Evolutionary conservation across 1,140 invertebrate genomes (phyloP).

Genomic region (Euwallacea similis): DNA sequence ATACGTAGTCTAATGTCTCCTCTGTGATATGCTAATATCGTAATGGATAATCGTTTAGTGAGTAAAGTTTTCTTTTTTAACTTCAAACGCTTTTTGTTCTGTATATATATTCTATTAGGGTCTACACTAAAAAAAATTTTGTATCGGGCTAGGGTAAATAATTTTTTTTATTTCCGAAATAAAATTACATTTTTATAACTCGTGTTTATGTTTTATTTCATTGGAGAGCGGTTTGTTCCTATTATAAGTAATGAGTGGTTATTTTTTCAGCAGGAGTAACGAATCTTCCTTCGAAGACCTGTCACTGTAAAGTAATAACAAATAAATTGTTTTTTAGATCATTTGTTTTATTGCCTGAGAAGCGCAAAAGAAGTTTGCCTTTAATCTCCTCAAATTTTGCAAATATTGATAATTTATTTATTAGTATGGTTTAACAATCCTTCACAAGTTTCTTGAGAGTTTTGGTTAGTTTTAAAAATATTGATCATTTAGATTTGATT

Average conservation of each 20-base stretch:
- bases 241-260: constrained; percentile 1
- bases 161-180: constrained; percentile 8
- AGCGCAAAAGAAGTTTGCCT: no score
- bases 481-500: no score
- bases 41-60: background rate
- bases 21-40: no score
- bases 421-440: no score
- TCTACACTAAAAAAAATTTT: background rate
- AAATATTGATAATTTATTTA: no score
- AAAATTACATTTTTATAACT: constrained; percentile 21
- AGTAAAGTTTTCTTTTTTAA: background rate
- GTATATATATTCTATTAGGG: background rate
- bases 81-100: background rate
- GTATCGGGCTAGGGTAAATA: background rate
- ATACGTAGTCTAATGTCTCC: no score
- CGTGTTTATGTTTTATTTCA: constrained; percentile 22
- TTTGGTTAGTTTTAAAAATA: no score
- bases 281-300: constrained; percentile 15
- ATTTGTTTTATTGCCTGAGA: background rate
- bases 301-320: constrained; percentile 19
- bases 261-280: constrained; percentile 34
- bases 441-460: no score
- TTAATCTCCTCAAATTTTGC: no score
- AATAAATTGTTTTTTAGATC: constrained; percentile 16
- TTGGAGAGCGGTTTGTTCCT: background rate